These are phyloP conservation scores for Geophilus truncorum DNA, from an alignment of 2,888 invertebrate genomes.

Conservation along the genomic window DNA sequence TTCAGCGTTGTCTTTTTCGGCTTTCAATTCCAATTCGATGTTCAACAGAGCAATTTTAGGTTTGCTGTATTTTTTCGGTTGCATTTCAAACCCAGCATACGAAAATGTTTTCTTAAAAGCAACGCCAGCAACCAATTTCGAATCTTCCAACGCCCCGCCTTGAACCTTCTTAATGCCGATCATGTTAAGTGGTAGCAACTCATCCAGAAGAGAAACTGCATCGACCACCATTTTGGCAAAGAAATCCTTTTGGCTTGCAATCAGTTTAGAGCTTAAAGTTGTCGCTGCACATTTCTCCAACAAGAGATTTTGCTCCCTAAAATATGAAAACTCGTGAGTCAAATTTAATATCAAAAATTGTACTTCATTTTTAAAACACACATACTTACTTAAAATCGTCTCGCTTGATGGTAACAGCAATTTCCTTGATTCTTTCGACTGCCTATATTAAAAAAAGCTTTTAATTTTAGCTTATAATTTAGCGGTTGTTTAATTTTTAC, in stretches of 20 bases:
- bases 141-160: conserved; percentile 65
- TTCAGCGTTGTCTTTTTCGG: conserved; percentile 98
- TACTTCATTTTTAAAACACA: not conserved
- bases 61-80: conserved; percentile 82
- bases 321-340: too few species aligned
- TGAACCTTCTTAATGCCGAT: conserved; percentile 96
- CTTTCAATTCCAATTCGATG: conserved; percentile 95
- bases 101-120: conserved; percentile 99
- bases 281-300: conserved; percentile 83
- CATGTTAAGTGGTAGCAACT: conserved; percentile 91
- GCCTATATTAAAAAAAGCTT: conserved; percentile 49
- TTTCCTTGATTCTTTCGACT: conserved; percentile 71
- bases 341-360: too few species aligned
- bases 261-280: conserved; percentile 93
- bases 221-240: conserved; percentile 98
- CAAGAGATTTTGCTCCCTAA: conserved; percentile 48
- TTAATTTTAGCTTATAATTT: too few species aligned
- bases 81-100: conserved; percentile 99
- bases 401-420: conserved; percentile 60
- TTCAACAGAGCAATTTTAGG: conserved; percentile 95
- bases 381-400: conserved; percentile 43
- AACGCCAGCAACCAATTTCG: conserved; percentile 84
- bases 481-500: conserved; percentile 43
- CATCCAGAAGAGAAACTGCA: conserved; percentile 86
- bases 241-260: conserved; percentile 90